Conservation (phyloP, 2,797 vertebrate genomes). For the Pangasius krempfi region DNA sequence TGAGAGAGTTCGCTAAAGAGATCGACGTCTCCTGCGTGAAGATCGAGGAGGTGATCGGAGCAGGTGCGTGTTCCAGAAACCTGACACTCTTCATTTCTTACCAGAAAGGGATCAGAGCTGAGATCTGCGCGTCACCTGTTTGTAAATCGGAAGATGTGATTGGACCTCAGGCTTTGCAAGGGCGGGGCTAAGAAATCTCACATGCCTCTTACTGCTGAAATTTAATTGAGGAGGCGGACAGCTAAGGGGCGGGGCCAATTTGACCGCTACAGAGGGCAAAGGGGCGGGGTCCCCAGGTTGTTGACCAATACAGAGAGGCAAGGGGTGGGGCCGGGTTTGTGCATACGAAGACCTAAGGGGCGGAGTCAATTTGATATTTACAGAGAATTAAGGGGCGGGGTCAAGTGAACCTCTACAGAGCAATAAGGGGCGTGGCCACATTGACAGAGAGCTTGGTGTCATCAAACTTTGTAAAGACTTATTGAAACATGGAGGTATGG, state of each 20-base stretch:
- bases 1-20: slow-evolving; percentile 92
- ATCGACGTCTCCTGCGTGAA: slow-evolving; percentile 93
- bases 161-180: background rate
- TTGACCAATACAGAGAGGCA: background rate
- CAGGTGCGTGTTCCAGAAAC: slow-evolving; percentile 74
- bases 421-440: background rate
- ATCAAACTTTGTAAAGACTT: background rate
- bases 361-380: background rate
- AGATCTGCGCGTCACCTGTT: background rate
- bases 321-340: background rate
- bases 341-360: background rate
- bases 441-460: background rate
- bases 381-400: no score
- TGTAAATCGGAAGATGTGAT: background rate
- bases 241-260: background rate
- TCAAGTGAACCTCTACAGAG: background rate
- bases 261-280: background rate
- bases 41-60: slow-evolving; percentile 95
- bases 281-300: background rate
- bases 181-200: background rate
- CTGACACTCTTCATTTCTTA: background rate
- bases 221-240: no score
- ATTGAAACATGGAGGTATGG: background rate
- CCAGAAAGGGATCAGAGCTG: background rate
- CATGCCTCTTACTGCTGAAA: no score